Base-by-base conservation (phyloP, 92 coral and sea anemone genomes). In the Porites divaricata region DNA sequence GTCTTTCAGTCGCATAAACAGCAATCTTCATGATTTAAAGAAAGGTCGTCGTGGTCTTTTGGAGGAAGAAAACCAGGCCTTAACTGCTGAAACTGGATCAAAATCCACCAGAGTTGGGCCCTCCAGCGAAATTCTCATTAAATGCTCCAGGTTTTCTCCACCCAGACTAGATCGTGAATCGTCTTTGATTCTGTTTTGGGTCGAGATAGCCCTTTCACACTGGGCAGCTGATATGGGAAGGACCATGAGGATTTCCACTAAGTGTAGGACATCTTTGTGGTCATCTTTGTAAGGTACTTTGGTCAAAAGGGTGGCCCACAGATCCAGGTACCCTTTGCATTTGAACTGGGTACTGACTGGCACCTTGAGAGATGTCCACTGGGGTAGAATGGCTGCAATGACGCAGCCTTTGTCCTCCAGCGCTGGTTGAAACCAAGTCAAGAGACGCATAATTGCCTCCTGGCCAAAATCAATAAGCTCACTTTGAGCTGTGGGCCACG, bases 101-200 rank as follows among this genome's bases (percentile, higher is more conserved):
- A 9, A 53, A 53, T 53, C 58, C 58, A 9, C 58, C 11, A 53
- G 11, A 2, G 58, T 9, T 53, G 58, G 58, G 11, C 58, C 58
- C 58, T 53, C 15, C 2, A 9, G 58, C 58, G 58, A 9, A 53
- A 53, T 53, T 53, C 58, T 9, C 58, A 53, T 53, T 53, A 81
- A 70, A 63, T 85, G 57, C 64, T 90, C 91, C 89, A 90, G 82
- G 48, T 22, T 15, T 56, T 70, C 70, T 53, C 79, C 54, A 35
- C 78, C 86, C 51, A 87, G 86, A 35, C 78, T 70, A 58, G 65
- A 72, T 48, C 90, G 89, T 53, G 81, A 76, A 24, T 70, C 53
- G 78, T 70, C 77, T 78, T 90, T 90, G 83, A 80, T 90, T 81
- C 90, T 74, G 75, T 88, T 88, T 87, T 86, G 85, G 59, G 90